phyloP scores from a whole-genome alignment of 2,888 invertebrate genomes.

The Sycophila texana region DNA sequence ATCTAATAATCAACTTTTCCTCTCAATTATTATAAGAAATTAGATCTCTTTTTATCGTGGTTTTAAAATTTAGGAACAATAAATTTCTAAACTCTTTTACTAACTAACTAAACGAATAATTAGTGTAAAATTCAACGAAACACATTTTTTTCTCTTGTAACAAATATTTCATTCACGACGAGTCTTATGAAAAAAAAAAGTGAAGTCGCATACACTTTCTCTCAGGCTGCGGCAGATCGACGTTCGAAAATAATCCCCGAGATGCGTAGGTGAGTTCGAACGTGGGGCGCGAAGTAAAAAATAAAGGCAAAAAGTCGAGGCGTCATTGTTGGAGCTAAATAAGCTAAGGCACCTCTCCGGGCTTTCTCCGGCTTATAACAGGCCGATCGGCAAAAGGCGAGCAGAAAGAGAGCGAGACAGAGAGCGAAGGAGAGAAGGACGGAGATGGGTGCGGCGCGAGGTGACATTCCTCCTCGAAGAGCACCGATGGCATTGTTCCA shows the following conservation, averaged over 20 bases:
- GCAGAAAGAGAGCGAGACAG: constrained; percentile 5
- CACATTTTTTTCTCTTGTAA: too few species aligned
- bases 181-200: too few species aligned
- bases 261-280: not conserved
- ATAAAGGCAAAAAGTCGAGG: not conserved
- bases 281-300: constrained; percentile 29
- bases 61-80: too few species aligned
- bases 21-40: too few species aligned
- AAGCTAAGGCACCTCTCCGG: not conserved
- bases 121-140: too few species aligned
- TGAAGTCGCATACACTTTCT: not conserved
- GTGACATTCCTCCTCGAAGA: constrained; percentile 74
- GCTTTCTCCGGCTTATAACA: constrained; percentile 35
- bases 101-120: not conserved
- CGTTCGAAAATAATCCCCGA: constrained; percentile 22
- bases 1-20: not conserved
- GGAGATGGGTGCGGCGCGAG: constrained; percentile 72
- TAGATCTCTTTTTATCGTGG: too few species aligned
- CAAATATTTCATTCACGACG: too few species aligned
- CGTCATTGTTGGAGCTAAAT: constrained; percentile 23
- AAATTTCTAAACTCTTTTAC: not conserved
- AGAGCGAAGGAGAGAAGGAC: constrained; percentile 49
- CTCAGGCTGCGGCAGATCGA: not conserved
- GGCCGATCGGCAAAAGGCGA: constrained; percentile 57
- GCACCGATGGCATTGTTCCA: constrained; percentile 75